These are phyloP conservation scores for Myotis vivesi DNA, from an alignment of 2,797 vertebrate species.

Conservation along the genomic window DNA sequence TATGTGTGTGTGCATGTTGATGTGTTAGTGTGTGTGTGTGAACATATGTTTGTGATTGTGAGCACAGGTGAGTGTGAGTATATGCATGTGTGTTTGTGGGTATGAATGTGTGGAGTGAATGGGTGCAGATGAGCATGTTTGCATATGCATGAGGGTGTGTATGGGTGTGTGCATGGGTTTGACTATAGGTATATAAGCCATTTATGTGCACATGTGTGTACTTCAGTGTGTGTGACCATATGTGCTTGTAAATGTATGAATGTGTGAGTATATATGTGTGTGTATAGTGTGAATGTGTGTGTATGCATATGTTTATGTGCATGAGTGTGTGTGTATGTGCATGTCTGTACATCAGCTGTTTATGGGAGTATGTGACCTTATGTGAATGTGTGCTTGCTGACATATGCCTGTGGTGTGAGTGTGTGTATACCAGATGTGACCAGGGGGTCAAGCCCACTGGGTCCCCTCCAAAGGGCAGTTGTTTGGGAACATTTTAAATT, in stretches of 20 bases:
- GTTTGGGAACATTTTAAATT: conserved; percentile 79
- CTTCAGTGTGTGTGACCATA: background rate
- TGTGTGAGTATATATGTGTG: background rate
- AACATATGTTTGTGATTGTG: background rate
- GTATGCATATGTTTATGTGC: background rate
- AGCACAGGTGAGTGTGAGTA: background rate
- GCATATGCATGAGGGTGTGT: background rate
- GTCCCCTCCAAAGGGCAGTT: conserved; percentile 72
- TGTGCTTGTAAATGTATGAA: background rate
- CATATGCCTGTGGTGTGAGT: background rate
- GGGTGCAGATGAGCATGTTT: background rate
- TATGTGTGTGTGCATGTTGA: accelerated
- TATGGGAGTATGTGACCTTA: background rate
- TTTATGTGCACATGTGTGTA: background rate
- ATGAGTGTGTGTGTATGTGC: background rate
- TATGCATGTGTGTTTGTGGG: background rate
- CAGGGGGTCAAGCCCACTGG: conserved; percentile 57
- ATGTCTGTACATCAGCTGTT: background rate
- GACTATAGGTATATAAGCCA: background rate
- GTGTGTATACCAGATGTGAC: conserved; percentile 40
- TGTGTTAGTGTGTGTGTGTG: background rate
- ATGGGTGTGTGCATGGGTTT: background rate
- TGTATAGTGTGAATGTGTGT: background rate
- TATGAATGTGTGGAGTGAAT: too few species aligned
- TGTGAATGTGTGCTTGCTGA: background rate